These are phyloP conservation scores for Sinhomidia bicolor DNA, from an alignment of 2,888 invertebrate species.

Conservation along the genomic window DNA sequence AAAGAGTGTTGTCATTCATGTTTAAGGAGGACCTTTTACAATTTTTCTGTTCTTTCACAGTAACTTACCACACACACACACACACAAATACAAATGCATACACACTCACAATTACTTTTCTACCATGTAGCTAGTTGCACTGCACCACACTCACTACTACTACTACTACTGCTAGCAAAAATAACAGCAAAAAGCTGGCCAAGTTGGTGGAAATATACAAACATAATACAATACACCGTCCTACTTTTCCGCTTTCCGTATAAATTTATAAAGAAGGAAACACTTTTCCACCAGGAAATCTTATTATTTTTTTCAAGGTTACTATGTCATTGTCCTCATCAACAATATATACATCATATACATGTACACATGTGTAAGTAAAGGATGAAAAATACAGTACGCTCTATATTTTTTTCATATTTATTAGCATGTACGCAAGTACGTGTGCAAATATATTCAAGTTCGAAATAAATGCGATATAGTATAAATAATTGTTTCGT, in stretches of 20 bases:
- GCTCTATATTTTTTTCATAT: too few species aligned
- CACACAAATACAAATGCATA: too few species aligned
- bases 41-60: constrained; percentile 13
- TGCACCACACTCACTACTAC: too few species aligned
- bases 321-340: constrained; percentile 32
- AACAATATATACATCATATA: too few species aligned
- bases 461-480: too few species aligned
- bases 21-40: constrained; percentile 58
- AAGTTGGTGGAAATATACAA: not conserved
- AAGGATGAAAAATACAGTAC: too few species aligned
- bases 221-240: constrained; percentile 31
- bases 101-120: too few species aligned
- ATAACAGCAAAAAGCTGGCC: not conserved
- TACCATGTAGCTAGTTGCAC: not conserved
- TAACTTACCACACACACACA: not conserved
- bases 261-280: constrained; percentile 39
- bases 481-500: too few species aligned
- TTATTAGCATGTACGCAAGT: too few species aligned
- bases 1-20: constrained; percentile 63
- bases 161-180: too few species aligned
- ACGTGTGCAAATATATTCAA: too few species aligned
- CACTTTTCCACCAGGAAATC: constrained; percentile 4
- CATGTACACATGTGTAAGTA: too few species aligned
- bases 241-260: constrained; percentile 4
- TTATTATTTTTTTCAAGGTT: constrained; percentile 39